These are phyloP conservation scores for Campylorhamphus procurvoides DNA, from an alignment of 2,113 vertebrate species.

Conservation along the genomic window DNA sequence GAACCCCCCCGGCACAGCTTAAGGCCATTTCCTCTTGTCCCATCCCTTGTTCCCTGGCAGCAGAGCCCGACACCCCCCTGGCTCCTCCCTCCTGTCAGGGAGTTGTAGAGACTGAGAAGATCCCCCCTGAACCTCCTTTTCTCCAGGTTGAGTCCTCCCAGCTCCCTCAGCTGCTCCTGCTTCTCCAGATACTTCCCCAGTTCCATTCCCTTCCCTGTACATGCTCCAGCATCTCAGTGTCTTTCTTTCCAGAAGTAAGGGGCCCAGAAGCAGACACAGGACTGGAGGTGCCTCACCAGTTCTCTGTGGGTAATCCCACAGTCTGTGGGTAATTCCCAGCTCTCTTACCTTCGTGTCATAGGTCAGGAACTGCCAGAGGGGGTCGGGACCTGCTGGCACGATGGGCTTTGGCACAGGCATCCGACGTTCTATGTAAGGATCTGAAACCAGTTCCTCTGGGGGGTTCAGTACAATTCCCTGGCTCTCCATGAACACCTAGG, in stretches of 20 bases:
- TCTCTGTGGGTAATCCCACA: neutral
- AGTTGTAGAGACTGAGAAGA: neutral
- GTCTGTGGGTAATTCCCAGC: neutral
- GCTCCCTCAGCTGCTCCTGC: accelerated
- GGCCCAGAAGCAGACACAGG: neutral
- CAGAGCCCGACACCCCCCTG: accelerated
- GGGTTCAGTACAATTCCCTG: conserved; percentile 90
- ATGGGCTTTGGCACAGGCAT: conserved; percentile 48
- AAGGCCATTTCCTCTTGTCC: neutral
- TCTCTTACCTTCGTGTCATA: conserved; percentile 88
- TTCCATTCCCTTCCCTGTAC: neutral
- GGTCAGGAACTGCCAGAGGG: conserved; percentile 83
- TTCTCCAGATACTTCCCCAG: neutral
- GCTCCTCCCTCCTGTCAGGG: neutral
- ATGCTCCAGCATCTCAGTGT: accelerated
- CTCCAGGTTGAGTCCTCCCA: neutral
- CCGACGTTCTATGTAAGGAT: conserved; percentile 79
- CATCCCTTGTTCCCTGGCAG: neutral
- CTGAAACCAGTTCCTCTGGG: conserved; percentile 79
- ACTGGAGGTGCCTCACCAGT: neutral
- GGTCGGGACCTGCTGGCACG: conserved; percentile 75
- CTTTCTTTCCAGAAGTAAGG: neutral
- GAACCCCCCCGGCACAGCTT: neutral
- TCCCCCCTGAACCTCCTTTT: neutral
- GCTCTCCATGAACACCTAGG: conserved; percentile 89